Base-by-base conservation (phyloP, 2,888 invertebrate species). In the Monochamus alternatus region DNA sequence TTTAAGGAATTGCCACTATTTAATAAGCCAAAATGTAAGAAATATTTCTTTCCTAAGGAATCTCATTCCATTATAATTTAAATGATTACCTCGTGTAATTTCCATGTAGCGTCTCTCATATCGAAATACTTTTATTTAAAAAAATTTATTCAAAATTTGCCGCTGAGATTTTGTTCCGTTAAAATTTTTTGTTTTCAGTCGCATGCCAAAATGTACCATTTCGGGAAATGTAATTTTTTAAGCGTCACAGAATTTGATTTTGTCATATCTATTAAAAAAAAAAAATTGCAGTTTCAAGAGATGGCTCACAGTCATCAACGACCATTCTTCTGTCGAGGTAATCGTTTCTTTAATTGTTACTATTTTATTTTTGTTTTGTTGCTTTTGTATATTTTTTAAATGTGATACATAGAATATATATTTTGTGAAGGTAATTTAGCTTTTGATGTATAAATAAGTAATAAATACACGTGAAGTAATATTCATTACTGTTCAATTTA, bases 381-480 rank as follows among this genome's bases (percentile, higher is more conserved):
- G 62, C 63, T 32, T 52, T 63, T 71, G 32, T 71, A 62, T 65
- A 60, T 70, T 75, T 65, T 65, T 59, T 74, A 32, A 75, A 75
- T 75, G 74, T 75, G 74, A 75, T 75, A 74, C 64, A 64, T 70
- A 74, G 70, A 70, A 65, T 51, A 75, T 68, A 66, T 65, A 65
- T 68, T 73, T 74, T 74, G 51, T 70, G 63, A 71, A 22, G 62
- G 65, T 75, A 75, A 70, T 64, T 65, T 75, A 75, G 74, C 70
- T 75, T 75, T 71, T 71, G 71, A 71, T 71, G 70, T 74, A 70
- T 70, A 66, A 69, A 55, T 58, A 69, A 38, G 60, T 69, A 65
- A 70, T 65, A 60, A 55, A 64, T 31, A 74, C 69, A 65, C 74
- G 22, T 22, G 51, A 51, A 10, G 44, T 59, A 59, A 31, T 63